Conservation (phyloP, 2,888 invertebrate genomes). For the Nycteola revayana region DNA sequence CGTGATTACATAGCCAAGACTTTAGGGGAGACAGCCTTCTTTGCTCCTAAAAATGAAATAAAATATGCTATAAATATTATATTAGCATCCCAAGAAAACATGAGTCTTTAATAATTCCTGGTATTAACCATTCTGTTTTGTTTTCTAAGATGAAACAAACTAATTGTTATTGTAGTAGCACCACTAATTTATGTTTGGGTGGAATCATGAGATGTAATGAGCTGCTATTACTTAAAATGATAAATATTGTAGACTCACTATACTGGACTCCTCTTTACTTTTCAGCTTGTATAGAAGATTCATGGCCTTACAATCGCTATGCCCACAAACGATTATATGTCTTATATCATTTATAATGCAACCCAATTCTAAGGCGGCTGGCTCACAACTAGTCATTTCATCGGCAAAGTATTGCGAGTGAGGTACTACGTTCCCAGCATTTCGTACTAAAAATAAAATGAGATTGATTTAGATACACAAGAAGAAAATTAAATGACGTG, state of each 20-base stretch:
- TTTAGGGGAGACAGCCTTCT: constrained; percentile 92
- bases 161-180: background rate
- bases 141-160: too few species aligned
- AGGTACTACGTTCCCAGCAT: constrained; percentile 97
- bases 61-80: background rate
- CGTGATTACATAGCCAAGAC: constrained; percentile 96
- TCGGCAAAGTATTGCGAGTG: constrained; percentile 93
- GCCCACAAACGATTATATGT: constrained; percentile 97
- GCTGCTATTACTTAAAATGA: too few species aligned
- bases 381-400: constrained; percentile 95
- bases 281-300: constrained; percentile 93
- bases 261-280: constrained; percentile 87
- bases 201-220: too few species aligned
- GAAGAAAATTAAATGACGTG: background rate
- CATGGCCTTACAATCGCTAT: constrained; percentile 99
- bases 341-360: constrained; percentile 95
- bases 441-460: constrained; percentile 86
- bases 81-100: background rate
- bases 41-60: constrained; percentile 78
- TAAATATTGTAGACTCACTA: constrained; percentile 43
- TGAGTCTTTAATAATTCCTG: too few species aligned
- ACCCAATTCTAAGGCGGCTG: constrained; percentile 96
- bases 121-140: too few species aligned
- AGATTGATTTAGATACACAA: background rate
- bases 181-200: too few species aligned